Percentiles rank a stretch among this genome's conserved stretches.
phyloP scores from a whole-genome alignment of 2,113 vertebrate genomes.

The Jaculus jaculus region DNA sequence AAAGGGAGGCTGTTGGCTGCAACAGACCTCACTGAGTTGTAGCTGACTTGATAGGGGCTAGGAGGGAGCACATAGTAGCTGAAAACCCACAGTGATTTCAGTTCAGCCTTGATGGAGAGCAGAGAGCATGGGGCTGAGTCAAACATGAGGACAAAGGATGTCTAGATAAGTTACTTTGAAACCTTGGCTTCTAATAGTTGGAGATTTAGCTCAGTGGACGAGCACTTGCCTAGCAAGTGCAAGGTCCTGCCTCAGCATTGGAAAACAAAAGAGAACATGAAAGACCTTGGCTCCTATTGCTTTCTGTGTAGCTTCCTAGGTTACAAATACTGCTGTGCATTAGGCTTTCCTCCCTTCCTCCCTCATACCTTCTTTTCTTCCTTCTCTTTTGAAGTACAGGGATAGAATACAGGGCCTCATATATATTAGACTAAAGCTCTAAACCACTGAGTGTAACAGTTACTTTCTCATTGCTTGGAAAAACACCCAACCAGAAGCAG shows the following conservation, averaged over 20 bases:
- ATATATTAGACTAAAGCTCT: background rate
- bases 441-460: too few species aligned
- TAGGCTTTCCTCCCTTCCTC: background rate
- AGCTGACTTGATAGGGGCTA: background rate
- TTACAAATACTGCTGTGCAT: background rate
- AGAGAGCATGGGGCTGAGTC: background rate
- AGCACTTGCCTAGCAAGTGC: too few species aligned
- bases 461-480: too few species aligned
- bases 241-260: too few species aligned
- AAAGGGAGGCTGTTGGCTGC: background rate
- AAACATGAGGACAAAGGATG: background rate
- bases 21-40: background rate
- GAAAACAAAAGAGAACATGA: too few species aligned
- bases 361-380: background rate
- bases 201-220: too few species aligned
- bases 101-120: rapidly evolving
- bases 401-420: background rate
- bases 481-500: too few species aligned
- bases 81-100: background rate
- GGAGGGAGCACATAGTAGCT: background rate
- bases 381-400: background rate
- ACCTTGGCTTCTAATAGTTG: too few species aligned
- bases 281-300: too few species aligned
- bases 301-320: background rate
- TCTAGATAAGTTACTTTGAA: rapidly evolving